Conservation (phyloP, 1,140 invertebrate genomes). For the Pseudachorutes palmiensis region DNA sequence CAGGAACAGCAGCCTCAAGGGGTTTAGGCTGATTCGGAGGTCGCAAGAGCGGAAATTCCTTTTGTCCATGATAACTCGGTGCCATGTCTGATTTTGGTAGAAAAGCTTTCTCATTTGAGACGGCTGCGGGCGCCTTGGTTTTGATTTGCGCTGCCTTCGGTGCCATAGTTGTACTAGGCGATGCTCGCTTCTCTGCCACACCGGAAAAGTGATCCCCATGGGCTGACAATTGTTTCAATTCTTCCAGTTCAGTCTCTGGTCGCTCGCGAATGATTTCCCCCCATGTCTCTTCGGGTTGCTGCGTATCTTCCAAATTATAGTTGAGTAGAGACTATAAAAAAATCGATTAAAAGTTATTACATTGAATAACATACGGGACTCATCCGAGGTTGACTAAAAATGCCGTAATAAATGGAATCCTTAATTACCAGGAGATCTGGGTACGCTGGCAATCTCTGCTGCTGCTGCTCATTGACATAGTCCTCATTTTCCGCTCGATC, state of each 20-base stretch:
- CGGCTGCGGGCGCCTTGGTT: slow-evolving; percentile 8
- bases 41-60: slow-evolving; percentile 53
- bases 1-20: slow-evolving; percentile 4
- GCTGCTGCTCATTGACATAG: not conserved
- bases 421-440: slow-evolving; percentile 10
- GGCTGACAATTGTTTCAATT: slow-evolving; percentile 24
- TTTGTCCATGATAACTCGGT: slow-evolving; percentile 46
- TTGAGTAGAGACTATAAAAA: slow-evolving; percentile 13
- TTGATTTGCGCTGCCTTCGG: not conserved
- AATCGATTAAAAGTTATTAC: not conserved
- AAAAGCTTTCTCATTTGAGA: not conserved
- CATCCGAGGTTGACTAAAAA: not conserved
- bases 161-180: not conserved
- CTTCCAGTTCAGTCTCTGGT: slow-evolving; percentile 30
- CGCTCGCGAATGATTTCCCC: slow-evolving; percentile 25
- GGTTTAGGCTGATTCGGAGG: slow-evolving; percentile 43
- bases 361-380: not conserved
- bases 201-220: not conserved
- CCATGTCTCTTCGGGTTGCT: slow-evolving; percentile 7
- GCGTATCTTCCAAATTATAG: slow-evolving; percentile 15
- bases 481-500: not conserved
- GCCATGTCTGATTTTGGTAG: slow-evolving; percentile 18
- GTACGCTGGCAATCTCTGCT: not conserved
- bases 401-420: too few relatives aligned
- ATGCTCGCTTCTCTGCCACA: not conserved